Evolutionary conservation across 2,888 invertebrate species (phyloP).

Genomic region (Subacronicta megacephala): DNA sequence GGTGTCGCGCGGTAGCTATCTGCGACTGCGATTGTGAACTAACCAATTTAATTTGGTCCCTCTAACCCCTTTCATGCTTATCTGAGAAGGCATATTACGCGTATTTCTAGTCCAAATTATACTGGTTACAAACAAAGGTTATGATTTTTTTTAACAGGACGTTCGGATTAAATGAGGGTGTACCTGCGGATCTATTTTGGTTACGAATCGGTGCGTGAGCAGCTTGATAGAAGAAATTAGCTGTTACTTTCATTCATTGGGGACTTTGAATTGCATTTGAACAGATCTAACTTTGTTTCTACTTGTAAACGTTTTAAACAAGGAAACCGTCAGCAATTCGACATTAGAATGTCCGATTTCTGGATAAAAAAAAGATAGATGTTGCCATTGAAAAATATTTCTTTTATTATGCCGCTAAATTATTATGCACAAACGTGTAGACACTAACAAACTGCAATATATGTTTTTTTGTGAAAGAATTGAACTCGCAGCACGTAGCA

Average conservation of each 20-base stretch:
- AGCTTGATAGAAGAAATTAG: slow-evolving; percentile 36
- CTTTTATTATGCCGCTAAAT: not conserved
- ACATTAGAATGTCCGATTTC: no score
- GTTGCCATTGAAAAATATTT: not conserved
- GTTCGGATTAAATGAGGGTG: slow-evolving; percentile 60
- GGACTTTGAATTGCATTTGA: slow-evolving; percentile 10
- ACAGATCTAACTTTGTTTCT: not conserved
- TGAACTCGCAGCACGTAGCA: no score
- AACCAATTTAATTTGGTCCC: slow-evolving; percentile 69
- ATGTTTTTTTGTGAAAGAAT: no score
- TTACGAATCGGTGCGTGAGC: slow-evolving; percentile 36
- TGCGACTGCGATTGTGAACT: slow-evolving; percentile 68
- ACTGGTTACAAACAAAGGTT: slow-evolving; percentile 64
- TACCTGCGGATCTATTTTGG: slow-evolving; percentile 46
- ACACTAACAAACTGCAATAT: no score
- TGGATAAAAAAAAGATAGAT: not conserved
- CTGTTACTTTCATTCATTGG: slow-evolving; percentile 21
- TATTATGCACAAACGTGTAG: no score
- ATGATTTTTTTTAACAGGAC: slow-evolving; percentile 70
- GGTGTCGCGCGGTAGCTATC: slow-evolving; percentile 77
- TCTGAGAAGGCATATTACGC: slow-evolving; percentile 26
- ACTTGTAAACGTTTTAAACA: no score
- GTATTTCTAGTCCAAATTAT: slow-evolving; percentile 53
- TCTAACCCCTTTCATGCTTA: slow-evolving; percentile 43
- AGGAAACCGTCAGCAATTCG: no score